Conservation (phyloP, 2,797 vertebrate species). For the Threskiornis aethiopicus region DNA sequence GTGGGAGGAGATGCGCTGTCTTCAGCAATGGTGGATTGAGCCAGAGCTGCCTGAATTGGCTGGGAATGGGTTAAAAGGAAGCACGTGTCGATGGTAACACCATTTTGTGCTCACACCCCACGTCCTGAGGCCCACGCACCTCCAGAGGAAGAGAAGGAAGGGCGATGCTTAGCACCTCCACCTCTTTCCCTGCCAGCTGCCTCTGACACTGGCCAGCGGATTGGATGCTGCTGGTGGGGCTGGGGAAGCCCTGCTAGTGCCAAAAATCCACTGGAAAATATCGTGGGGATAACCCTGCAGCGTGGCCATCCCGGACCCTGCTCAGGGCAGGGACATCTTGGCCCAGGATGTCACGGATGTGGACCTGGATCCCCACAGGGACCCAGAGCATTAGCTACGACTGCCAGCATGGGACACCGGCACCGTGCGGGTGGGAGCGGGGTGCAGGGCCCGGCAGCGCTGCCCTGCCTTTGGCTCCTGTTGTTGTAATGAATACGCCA, state of each 20-base stretch:
- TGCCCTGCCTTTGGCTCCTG: neutral
- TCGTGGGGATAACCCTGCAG: neutral
- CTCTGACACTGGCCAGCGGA: fast-evolving
- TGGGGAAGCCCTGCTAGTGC: neutral
- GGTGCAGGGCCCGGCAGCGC: fast-evolving
- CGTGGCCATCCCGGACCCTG: fast-evolving
- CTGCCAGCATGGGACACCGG: neutral
- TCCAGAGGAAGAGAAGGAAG: neutral
- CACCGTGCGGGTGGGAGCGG: fast-evolving
- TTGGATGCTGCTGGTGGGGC: neutral
- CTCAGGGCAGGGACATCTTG: neutral
- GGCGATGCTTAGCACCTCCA: neutral
- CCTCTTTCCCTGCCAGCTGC: neutral
- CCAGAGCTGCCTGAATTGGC: neutral
- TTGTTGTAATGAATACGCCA: neutral
- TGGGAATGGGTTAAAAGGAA: neutral
- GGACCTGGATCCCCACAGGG: neutral
- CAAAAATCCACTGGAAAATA: neutral
- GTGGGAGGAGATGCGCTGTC: neutral
- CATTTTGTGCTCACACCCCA: neutral
- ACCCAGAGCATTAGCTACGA: fast-evolving
- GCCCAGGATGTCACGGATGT: neutral
- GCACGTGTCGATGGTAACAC: fast-evolving
- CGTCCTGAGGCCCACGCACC: fast-evolving
- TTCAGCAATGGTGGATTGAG: neutral